Percentiles rank a stretch among this genome's conserved stretches.
Evolutionary conservation across 2,888 invertebrate species (phyloP).

Genomic region (Hypomecis atomaria): DNA sequence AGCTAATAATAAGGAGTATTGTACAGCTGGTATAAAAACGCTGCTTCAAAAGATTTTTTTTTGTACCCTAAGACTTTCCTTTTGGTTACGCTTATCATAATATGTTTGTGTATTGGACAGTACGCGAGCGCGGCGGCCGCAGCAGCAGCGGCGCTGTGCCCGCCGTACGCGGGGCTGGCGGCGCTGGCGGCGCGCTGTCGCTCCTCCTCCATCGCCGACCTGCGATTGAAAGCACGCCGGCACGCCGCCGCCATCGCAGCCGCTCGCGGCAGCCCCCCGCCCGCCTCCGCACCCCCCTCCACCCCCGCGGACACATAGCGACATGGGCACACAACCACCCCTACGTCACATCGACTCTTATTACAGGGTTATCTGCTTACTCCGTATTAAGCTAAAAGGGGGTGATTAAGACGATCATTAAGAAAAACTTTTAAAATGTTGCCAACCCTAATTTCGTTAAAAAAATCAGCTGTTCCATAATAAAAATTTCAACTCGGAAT

Average conservation of each 20-base stretch:
- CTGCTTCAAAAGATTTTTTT: too few relatives aligned
- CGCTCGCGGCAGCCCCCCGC: constrained; percentile 70
- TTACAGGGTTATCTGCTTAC: too few relatives aligned
- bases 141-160: constrained; percentile 87
- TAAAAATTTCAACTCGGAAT: too few relatives aligned
- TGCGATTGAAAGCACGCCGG: constrained; percentile 95
- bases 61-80: too few relatives aligned
- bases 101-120: constrained; percentile 48
- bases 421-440: too few relatives aligned
- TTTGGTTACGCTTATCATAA: constrained; percentile 36
- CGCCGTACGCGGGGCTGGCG: constrained; percentile 89
- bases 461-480: too few relatives aligned
- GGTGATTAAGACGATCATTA: too few relatives aligned
- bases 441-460: too few relatives aligned
- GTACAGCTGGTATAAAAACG: too few relatives aligned
- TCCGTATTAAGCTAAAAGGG: too few relatives aligned
- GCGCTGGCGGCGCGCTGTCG: constrained; percentile 92
- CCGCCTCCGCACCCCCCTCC: constrained; percentile 49
- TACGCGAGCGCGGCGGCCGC: constrained; percentile 78
- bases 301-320: constrained; percentile 70
- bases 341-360: background rate
- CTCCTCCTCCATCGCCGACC: constrained; percentile 97
- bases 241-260: constrained; percentile 95
- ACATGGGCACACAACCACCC: background rate
- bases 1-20: too few relatives aligned